A percentile compares a stretch with the other conserved stretches of the same genome.
Conservation (phyloP, 2,797 vertebrate genomes). For the Yasuhikotakia modesta region DNA sequence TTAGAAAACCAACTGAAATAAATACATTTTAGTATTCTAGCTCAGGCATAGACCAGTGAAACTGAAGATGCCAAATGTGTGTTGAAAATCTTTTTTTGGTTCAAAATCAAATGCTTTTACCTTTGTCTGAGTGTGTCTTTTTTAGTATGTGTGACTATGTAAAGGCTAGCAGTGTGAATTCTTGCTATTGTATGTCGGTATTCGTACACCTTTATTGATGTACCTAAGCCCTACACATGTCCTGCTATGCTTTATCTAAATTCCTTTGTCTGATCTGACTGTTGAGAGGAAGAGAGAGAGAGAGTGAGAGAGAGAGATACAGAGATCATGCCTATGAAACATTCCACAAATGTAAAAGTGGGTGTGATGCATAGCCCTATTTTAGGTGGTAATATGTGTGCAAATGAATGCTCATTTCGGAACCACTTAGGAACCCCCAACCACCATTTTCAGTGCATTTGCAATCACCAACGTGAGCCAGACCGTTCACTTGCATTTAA, state of each 20-base stretch:
- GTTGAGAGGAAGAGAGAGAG: conserved; percentile 15
- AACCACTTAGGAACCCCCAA: conserved; percentile 62
- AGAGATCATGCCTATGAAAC: conserved; percentile 54
- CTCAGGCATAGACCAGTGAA: conserved; percentile 56
- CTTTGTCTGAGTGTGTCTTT: conserved; percentile 40
- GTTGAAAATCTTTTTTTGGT: conserved; percentile 47
- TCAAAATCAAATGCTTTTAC: conserved; percentile 46
- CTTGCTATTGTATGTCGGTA: conserved; percentile 28
- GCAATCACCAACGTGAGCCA: conserved; percentile 52
- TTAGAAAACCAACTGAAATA: background rate
- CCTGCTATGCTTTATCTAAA: background rate
- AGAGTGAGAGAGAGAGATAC: conserved; percentile 21
- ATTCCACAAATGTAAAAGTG: conserved; percentile 57
- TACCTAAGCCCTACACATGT: conserved; percentile 26
- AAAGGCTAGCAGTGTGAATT: conserved; percentile 27
- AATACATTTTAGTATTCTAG: conserved; percentile 61
- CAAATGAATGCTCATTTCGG: conserved; percentile 70
- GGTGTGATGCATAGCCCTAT: conserved; percentile 61
- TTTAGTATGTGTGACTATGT: conserved; percentile 54
- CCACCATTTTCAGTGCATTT: conserved; percentile 53
- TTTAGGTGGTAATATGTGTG: conserved; percentile 65
- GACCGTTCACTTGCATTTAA: conserved; percentile 54
- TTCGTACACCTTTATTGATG: conserved; percentile 39
- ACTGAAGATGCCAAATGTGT: conserved; percentile 48
- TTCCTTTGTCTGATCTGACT: background rate